Evolutionary conservation across 92 coral and sea anemone genomes (phyloP), one percentile per base, ranked within the genome.

Genomic region (Micromussa lordhowensis): DNA sequence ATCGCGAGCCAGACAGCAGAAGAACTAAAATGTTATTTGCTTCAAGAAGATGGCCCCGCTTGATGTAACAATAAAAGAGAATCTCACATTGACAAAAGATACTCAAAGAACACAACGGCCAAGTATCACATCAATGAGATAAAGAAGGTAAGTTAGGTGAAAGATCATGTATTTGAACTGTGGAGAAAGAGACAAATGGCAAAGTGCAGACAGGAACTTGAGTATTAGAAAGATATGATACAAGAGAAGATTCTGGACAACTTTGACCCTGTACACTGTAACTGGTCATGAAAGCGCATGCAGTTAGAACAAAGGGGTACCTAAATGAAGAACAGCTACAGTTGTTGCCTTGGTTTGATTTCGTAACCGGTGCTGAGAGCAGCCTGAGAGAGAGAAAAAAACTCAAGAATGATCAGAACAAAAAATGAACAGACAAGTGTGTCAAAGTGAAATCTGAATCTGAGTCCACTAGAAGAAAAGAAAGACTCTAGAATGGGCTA

Each of bases 341-440:
- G 40, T n/a, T 71, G 63, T 18, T 75, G 19, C 30, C 24, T 49
- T 32, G 58, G 57, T 55, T 84, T 36, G 53, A 19, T 74, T 44
- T 57, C 22, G 54, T 22, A 11, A 68, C 88, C 59, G 81, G 81
- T 18, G 88, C 88, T 55, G 88, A 84, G 51, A 55, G 57, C 34
- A 57, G 80, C 80, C 88, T 84, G 73, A 44, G 72, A 84, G 35
- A 75, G 24, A 84, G 69, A 72, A 55, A 70, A 58, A 24, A 57
- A 26, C 69, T 32, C 26, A 59, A 22, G 32, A n/a, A 57, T 1
- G 35, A 0, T 15, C 22, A 38, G 86, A 63, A 64, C n/a, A 69
- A 0, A 3, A 3, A 19, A 31, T n/a, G 32, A 17, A 38, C 2
- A 73, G 1, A 49, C 21, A 8, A 73, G 29, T 17, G 48, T 32